Conservation (phyloP, 2,797 vertebrate species). For the Pogonophryne albipinna region DNA sequence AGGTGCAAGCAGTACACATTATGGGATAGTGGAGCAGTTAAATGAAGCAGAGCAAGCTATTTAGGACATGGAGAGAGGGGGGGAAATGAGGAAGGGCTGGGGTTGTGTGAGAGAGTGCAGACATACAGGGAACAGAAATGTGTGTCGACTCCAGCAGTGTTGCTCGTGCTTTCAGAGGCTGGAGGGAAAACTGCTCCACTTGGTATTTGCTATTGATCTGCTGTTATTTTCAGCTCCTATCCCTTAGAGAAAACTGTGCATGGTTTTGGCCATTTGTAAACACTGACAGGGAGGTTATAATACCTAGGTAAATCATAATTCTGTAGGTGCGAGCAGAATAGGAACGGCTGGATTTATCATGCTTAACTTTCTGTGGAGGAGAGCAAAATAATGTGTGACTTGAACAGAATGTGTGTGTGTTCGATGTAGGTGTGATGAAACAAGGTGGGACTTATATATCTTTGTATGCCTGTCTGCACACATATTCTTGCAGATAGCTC, state of each 20-base stretch:
- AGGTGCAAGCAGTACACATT: constrained; percentile 56
- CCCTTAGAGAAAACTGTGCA: constrained; percentile 68
- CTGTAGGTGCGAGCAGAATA: neutral
- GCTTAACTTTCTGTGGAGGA: constrained; percentile 12
- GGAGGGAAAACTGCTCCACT: constrained; percentile 57
- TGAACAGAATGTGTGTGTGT: constrained; percentile 1
- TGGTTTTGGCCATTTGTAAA: constrained; percentile 13
- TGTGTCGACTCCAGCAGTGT: constrained; percentile 55
- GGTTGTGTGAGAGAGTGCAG: constrained; percentile 26
- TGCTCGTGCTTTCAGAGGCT: constrained; percentile 62
- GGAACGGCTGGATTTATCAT: neutral
- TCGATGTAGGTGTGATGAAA: constrained; percentile 16
- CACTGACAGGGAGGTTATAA: constrained; percentile 12
- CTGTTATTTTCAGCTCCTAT: constrained; percentile 68
- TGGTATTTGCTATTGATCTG: constrained; percentile 72
- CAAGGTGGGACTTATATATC: constrained; percentile 12
- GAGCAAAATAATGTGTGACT: neutral
- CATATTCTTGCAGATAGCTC: constrained; percentile 2
- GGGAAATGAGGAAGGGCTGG: constrained; percentile 46
- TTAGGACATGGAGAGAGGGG: constrained; percentile 55
- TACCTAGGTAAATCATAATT: neutral
- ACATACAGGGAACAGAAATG: constrained; percentile 47
- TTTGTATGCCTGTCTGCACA: constrained; percentile 28
- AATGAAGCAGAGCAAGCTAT: constrained; percentile 65
- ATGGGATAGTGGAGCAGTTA: constrained; percentile 52